Evolutionary conservation across 2,888 invertebrate genomes (phyloP), one percentile per base, ranked within the genome.

Genomic region (Dasysyrphus tricinctus): DNA sequence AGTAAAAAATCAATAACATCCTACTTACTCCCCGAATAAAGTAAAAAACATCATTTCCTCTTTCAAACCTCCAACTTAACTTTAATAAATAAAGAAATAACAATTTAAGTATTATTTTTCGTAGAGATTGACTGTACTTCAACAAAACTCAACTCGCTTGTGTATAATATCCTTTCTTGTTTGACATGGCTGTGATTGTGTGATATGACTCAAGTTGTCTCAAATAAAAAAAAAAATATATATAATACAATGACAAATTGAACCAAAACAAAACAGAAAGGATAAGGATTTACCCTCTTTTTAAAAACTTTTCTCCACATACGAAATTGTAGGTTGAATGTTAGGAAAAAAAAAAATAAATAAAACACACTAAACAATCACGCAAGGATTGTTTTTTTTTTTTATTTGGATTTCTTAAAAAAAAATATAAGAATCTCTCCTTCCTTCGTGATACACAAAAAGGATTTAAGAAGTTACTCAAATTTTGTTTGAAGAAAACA

Each of bases 391-490:
- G 57, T 24, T 37, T 24, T 59, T 11, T 59, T 24, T 59, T 59
- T 39, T 39, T 39, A 24, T 59, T 59, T 57, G 57, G 9, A 11
- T 37, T 59, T 59, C 39, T 19, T 24, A 6, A 12, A 37, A 59
- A 12, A 37, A 59, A 37, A 59, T 39, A 39, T 37, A 19, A 3
- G 24, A 24, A 24, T 37, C 11, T 59, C 12, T 11, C 37, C 19
- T 37, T 59, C 34, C 37, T 59, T 42, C 14, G 42, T 42, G 39
- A 42, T 14, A 59, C 57, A 57, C 32, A 59, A 59, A 59, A 59
- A 59, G 59, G 59, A 59, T 59, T 39, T 37, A 24, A 59, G 37
- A 59, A 59, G 59, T 59, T 59, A 59, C 59, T 59, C 59, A 59
- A 39, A 59, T 39, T 59, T 59, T 59, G 37, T 59, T 19, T 59